Evolutionary conservation across 2,888 invertebrate species (phyloP), one percentile per base, ranked within the genome.

Genomic region (Lasioglossum lativentre): DNA sequence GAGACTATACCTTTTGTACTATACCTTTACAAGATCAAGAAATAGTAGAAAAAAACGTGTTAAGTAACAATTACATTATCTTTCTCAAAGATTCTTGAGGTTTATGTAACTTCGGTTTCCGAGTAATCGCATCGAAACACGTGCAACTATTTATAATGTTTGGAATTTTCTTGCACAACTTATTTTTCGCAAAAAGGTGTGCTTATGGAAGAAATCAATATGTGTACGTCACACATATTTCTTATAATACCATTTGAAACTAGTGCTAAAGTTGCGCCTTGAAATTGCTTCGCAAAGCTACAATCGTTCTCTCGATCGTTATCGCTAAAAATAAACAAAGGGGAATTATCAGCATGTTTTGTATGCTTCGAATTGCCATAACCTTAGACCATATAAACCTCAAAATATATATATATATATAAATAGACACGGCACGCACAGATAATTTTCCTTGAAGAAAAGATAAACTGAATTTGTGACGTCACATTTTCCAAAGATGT

Each of bases 141-240:
- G n/a, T 73, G 3, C 27, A 74, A 40, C 14, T 66, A 16, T n/a
- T n/a, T n/a, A n/a, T n/a, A n/a, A n/a, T 8, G 3, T 59, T 74
- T 70, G 38, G 19, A 16, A 66, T 68, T 42, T 68, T 68, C 16
- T 45, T 16, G 23, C 34, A 10, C n/a, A 71, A 56, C 4, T 72
- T 85, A 75, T 78, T 40, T 40, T 40, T 40, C 66, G 27, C 12
- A 38, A 56, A 23, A 75, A 30, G n/a, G 42, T 73, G 19, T 56
- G 59, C 73, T 68, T 47, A n/a, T 38, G 16, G 42, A 75, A 82
- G 82, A 76, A 79, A 85, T 85, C 76, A 83, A 79, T 83, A 78
- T 66, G 40, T 23, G 27, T 68, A 27, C 45, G 72, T 75, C 45
- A 42, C 45, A 42, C 47, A 38, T 83, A 76, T 66, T 66, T 83